Evolutionary conservation across 2,888 invertebrate genomes (phyloP).

Genomic region (Heliconius ismenius): DNA sequence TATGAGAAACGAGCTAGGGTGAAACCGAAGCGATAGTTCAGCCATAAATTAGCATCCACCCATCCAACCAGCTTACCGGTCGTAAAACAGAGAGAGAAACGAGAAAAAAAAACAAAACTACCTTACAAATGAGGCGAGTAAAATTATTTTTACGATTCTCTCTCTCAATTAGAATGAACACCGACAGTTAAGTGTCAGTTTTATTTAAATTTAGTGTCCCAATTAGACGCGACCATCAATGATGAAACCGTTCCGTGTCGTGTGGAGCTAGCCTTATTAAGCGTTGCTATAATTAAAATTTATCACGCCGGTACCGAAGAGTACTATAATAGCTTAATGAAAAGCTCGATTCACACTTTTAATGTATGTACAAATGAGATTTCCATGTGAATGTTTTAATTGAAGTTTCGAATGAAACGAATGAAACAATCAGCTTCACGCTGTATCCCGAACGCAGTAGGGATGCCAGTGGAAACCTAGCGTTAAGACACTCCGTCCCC

Average conservation of each 20-base stretch:
- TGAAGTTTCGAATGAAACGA: slow-evolving; percentile 30
- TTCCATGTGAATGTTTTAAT: slow-evolving; percentile 37
- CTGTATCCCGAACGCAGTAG: too few relatives aligned
- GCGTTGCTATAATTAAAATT: slow-evolving; percentile 78
- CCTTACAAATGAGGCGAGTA: slow-evolving; percentile 78
- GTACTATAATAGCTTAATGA: slow-evolving; percentile 49
- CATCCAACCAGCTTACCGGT: slow-evolving; percentile 68
- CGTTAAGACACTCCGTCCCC: too few relatives aligned
- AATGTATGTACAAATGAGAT: slow-evolving; percentile 35
- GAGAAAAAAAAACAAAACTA: slow-evolving; percentile 73
- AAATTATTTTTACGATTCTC: slow-evolving; percentile 81
- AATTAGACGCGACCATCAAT: slow-evolving; percentile 79
- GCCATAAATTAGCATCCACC: slow-evolving; percentile 67
- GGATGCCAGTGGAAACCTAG: too few relatives aligned
- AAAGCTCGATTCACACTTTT: slow-evolving; percentile 45
- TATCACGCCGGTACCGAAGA: slow-evolving; percentile 58
- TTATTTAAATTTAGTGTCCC: slow-evolving; percentile 81
- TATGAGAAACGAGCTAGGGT: slow-evolving; percentile 31
- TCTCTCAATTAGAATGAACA: slow-evolving; percentile 77
- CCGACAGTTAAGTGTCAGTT: slow-evolving; percentile 78
- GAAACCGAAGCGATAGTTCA: slow-evolving; percentile 45
- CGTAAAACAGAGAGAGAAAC: slow-evolving; percentile 61
- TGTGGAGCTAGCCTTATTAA: slow-evolving; percentile 77
- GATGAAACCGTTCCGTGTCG: slow-evolving; percentile 74
- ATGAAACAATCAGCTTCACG: not conserved